Base-by-base conservation (phyloP, 2,113 vertebrate species). In the Poeciliopsis prolifica region DNA sequence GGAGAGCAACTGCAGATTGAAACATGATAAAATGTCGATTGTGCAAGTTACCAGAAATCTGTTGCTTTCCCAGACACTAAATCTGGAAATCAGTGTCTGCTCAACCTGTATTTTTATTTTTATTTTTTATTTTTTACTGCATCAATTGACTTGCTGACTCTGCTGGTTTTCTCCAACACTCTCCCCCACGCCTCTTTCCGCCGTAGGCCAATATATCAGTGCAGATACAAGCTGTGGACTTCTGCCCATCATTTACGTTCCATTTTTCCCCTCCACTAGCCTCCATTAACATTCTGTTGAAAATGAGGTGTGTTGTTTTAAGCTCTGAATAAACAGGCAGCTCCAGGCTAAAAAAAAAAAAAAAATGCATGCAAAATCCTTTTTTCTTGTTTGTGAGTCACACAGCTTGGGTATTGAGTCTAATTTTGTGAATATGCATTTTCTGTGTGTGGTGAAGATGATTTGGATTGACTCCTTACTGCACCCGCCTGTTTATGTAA, bases 201-300 rank as follows among this genome's bases (percentile, higher is more conserved):
- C 42, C 26, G 44, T 48, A 17, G 44, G 44, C 35, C 66, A 51
- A 77, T 69, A 77, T 65, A 79, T 86, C 54, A 68, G 22, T 64
- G 64, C 37, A 42, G 54, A 78, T 29, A 42, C 29, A 58, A 44
- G 31, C 51, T 19, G 15, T 24, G 28, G 44, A 79, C 68, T 67
- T 78, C 61, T 72, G 68, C 72, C 77, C 70, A 48, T 42, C 37
- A 48, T 71, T 74, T 48, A 37, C 61, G 42, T 65, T 30, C n/a
- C 28, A 78, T 68, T 87, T 76, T 58, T n/a, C 24, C 22, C 65
- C 58, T 6, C 65, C 61, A 83, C 82, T 84, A 82, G 79, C 82
- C 75, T 68, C 33, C 58, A 68, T 89, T 84, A 75, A 61, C 65
- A 77, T 77, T 74, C 31, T 22, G 14, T 6, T 15, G n/a, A 72